Conservation (phyloP, 2,888 invertebrate genomes). For the Phaedon cochleariae region DNA sequence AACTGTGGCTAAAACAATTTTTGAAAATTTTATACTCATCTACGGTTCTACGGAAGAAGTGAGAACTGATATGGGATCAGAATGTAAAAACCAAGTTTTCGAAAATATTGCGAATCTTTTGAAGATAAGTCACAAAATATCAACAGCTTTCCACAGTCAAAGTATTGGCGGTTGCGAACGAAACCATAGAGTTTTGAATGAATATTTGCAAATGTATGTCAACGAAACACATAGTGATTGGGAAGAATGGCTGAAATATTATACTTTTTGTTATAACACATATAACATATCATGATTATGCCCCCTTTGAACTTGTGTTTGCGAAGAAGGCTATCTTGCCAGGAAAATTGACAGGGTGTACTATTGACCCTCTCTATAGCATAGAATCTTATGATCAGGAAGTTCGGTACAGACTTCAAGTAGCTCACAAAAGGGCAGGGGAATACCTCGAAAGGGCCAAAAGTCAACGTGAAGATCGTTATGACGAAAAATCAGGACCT, state of each 20-base stretch:
- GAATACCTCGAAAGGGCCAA: too few species aligned
- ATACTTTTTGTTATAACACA: conserved; percentile 32
- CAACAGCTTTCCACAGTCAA: conserved; percentile 25
- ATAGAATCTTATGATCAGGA: too few species aligned
- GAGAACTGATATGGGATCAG: conserved; percentile 14
- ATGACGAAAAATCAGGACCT: too few species aligned
- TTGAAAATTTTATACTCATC: conserved; percentile 38
- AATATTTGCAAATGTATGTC: conserved; percentile 22
- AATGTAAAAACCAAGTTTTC: conserved; percentile 21
- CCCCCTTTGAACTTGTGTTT: too few species aligned
- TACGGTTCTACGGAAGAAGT: conserved; percentile 19
- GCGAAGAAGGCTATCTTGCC: too few species aligned
- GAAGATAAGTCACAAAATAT: conserved; percentile 14
- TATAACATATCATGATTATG: too few species aligned
- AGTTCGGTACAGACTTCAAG: too few species aligned
- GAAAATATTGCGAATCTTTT: conserved; percentile 6
- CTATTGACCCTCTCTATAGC: too few species aligned
- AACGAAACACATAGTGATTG: conserved; percentile 27
- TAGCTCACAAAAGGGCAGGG: too few species aligned
- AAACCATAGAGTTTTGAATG: conserved; percentile 19
- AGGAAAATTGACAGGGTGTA: too few species aligned
- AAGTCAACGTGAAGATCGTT: too few species aligned
- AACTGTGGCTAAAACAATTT: conserved; percentile 41
- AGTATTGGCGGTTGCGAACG: conserved; percentile 17
- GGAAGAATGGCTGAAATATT: conserved; percentile 26